Evolutionary conservation across 2,797 vertebrate species (phyloP), one percentile per base, ranked within the genome.

Genomic region (Diplodus sargus): DNA sequence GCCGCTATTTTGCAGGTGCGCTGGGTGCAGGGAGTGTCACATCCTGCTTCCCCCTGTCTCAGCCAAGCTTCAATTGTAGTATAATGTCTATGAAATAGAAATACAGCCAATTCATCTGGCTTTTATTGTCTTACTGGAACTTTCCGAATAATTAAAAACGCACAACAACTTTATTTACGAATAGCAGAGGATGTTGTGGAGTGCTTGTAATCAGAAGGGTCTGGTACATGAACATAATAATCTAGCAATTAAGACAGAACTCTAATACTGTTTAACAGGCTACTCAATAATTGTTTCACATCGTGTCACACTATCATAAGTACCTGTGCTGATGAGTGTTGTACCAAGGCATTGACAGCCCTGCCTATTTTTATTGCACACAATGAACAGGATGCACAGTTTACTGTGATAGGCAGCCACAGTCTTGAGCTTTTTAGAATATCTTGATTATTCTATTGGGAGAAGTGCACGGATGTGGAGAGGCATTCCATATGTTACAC

Each of bases 401-500:
- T 78, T 76, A 79, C 63, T 53, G 25, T 84, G 86, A 85, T 59
- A 28, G 78, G 72, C 77, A 83, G 85, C 79, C 54, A 42, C 49
- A n/a, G 57, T 60, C 57, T 76, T 70, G 53, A 87, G 75, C 79
- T 72, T 71, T 63, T 74, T 84, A 90, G 85, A 90, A 86, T 82
- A 82, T 79, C 83, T 89, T 87, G 89, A 92, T 94, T 92, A 91
- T 93, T 90, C 78, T 79, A 63, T 54, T 34, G 70, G 73, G 84
- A 89, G 66, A 87, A 75, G 84, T 75, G 68, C 57, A 59, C 66
- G 80, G 63, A 84, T 18, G 60, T 64, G 70, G 84, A 79, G 85
- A 90, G 70, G 62, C 76, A 52, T 89, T 93, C 91, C 92, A 93
- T 95, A 93, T 94, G 95, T 94, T 93, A 88, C 86, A 83, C 89